A percentile compares a stretch with the other conserved stretches of the same genome.
Evolutionary conservation across 2,797 vertebrate genomes (phyloP).

Genomic region (Helicolenus hilgendorfi): DNA sequence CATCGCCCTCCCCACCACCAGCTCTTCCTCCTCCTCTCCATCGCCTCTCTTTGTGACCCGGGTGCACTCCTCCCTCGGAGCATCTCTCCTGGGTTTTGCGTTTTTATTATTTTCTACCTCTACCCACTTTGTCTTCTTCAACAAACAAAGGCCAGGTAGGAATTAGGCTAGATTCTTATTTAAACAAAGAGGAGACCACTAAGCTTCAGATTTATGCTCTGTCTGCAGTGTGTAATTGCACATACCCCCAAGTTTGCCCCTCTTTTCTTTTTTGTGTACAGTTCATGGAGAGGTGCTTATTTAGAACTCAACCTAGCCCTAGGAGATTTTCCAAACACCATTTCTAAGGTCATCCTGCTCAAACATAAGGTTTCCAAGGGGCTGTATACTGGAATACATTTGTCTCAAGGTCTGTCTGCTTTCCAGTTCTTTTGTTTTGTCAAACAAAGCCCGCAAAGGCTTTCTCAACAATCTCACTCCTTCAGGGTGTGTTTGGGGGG

Average conservation of each 20-base stretch:
- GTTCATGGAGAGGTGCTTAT: conserved; percentile 74
- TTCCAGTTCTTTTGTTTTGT: conserved; percentile 75
- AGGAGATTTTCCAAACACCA: conserved; percentile 69
- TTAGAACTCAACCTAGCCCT: conserved; percentile 73
- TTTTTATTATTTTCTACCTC: conserved; percentile 76
- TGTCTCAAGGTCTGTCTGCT: conserved; percentile 76
- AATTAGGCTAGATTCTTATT: conserved; percentile 57
- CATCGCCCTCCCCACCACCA: conserved; percentile 51
- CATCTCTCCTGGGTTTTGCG: conserved; percentile 75
- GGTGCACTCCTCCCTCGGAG: conserved; percentile 58
- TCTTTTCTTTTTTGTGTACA: conserved; percentile 63
- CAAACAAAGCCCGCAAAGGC: conserved; percentile 66
- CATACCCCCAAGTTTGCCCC: conserved; percentile 63
- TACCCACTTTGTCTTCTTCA: conserved; percentile 54
- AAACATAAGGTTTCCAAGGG: conserved; percentile 73
- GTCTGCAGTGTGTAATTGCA: conserved; percentile 70
- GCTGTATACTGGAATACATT: conserved; percentile 64
- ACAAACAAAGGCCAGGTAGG: conserved; percentile 76
- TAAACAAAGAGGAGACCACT: conserved; percentile 51
- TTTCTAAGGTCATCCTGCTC: conserved; percentile 58
- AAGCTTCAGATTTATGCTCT: conserved; percentile 60
- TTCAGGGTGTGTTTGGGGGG: conserved; percentile 6
- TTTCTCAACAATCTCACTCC: conserved; percentile 40
- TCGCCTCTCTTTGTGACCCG: conserved; percentile 71
- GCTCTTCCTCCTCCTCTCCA: conserved; percentile 49